phyloP scores from a whole-genome alignment of 2,797 vertebrate species.

The Argya squamiceps region DNA sequence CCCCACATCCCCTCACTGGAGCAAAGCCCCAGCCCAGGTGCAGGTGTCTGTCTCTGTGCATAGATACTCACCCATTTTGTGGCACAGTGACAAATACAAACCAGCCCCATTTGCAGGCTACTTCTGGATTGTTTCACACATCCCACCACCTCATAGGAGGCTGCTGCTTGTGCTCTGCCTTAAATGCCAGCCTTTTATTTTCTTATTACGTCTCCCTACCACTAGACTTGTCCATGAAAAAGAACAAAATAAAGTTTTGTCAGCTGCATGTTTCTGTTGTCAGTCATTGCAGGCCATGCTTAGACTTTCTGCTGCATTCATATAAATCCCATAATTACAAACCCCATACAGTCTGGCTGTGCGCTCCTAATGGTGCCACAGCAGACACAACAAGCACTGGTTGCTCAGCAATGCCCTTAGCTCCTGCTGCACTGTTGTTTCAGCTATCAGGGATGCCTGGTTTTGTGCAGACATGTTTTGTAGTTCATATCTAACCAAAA shows the following conservation, averaged over 20 bases:
- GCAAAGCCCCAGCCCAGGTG: accelerated
- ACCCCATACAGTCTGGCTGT: neutral
- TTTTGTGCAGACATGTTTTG: neutral
- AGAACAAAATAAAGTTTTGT: neutral
- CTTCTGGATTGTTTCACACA: neutral
- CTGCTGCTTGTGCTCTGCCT: neutral
- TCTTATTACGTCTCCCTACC: neutral
- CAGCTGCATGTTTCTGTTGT: neutral
- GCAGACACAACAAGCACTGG: slow-evolving; percentile 11
- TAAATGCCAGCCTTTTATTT: neutral
- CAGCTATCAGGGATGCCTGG: neutral
- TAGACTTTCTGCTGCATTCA: neutral
- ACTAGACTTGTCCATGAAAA: neutral
- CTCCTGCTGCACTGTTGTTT: neutral
- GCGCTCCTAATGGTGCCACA: neutral
- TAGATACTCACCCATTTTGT: neutral
- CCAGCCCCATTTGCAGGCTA: neutral
- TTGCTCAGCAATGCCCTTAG: neutral
- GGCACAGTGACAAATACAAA: neutral
- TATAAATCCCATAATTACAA: neutral
- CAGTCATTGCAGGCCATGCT: neutral
- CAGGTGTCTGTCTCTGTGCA: neutral
- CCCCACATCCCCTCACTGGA: neutral
- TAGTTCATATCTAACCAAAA: neutral
- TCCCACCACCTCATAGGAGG: neutral